Evolutionary conservation across 1,140 invertebrate genomes (phyloP), one percentile per base, ranked within the genome.

Genomic region (Trichoplusia ni): DNA sequence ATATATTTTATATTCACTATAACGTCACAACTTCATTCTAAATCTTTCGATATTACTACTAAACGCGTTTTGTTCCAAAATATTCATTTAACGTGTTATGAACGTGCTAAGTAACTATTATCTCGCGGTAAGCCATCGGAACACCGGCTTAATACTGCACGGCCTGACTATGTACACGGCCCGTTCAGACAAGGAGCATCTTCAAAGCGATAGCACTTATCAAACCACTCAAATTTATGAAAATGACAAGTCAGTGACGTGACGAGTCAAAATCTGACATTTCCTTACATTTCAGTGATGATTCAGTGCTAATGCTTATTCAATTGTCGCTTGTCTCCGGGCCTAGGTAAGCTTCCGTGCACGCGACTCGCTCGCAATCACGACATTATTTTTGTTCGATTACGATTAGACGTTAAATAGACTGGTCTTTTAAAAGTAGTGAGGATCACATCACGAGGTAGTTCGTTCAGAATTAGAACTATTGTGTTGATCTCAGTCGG

Each of bases 91-190:
- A 58, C 14, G 38, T 33, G 54, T 42, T 42, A 58, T 58, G 37
- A 58, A 58, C 37, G 19, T 44, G 54, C 54, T 58, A 31, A 21
- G 25, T 58, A 27, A 11, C 38, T 58, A 58, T 58, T 58, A 58
- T 58, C 54, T 44, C 38, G 38, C 38, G 38, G 31, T 44, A 58
- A 58, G 54, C 54, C 21, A 38, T 38, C 25, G 38, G n/a, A 58
- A 58, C 38, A 58, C 54, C 54, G 38, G 38, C 38, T 44, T 58
- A 44, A 58, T 58, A 58, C 54, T 58, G 54, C 54, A 29, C 54
- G 38, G 35, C 23, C 16, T 21, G 25, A 31, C 23, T 58, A 44
- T 44, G 29, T 33, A 31, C 38, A 27, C 25, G 19, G n/a, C n/a
- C n/a, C 38, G 38, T 40, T 8, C 6, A 40, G 38, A 8, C 19